phyloP scores from a whole-genome alignment of 2,113 vertebrate species.

The Anhinga anhinga region DNA sequence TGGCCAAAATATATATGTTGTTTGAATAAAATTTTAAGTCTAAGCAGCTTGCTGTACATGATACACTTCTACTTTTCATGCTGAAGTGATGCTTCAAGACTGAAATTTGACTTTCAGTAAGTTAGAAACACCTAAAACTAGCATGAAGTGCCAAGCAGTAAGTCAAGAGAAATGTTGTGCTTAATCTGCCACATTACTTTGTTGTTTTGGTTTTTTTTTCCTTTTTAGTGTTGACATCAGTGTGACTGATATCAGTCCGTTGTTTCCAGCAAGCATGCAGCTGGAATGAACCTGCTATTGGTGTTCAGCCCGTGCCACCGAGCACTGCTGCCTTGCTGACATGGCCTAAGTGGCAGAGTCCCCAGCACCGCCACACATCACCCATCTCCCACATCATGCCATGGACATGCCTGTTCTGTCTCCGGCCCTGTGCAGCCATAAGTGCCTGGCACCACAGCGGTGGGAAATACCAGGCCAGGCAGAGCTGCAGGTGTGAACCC shows the following conservation, averaged over 20 bases:
- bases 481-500: neutral
- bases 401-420: neutral
- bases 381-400: neutral
- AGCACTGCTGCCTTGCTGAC: neutral
- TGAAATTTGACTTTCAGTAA: neutral
- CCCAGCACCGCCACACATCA: fast-evolving
- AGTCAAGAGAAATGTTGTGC: neutral
- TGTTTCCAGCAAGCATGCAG: neutral
- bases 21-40: neutral
- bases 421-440: neutral
- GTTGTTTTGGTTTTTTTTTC: neutral
- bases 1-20: neutral
- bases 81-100: neutral
- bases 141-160: neutral
- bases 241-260: neutral
- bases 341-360: neutral
- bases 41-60: neutral
- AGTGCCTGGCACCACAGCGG: fast-evolving
- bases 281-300: neutral
- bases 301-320: neutral
- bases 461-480: neutral
- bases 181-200: neutral
- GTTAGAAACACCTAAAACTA: neutral
- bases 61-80: neutral
- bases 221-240: neutral